Conservation (phyloP, 2,113 vertebrate genomes). For the Alectura lathami region DNA sequence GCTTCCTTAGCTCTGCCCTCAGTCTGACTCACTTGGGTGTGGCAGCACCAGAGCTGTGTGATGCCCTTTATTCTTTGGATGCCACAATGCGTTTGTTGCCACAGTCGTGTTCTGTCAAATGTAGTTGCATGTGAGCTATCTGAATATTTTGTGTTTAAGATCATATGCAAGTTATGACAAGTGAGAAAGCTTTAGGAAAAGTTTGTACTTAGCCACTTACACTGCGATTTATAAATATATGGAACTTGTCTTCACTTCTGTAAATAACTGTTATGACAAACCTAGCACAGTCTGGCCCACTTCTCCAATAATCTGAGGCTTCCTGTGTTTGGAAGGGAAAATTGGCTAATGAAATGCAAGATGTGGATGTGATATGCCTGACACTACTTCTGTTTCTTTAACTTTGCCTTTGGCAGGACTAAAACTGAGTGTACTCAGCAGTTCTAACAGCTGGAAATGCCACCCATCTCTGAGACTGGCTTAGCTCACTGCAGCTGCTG, state of each 20-base stretch:
- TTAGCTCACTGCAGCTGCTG: neutral
- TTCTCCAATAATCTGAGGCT: neutral
- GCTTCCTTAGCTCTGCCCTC: neutral
- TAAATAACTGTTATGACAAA: neutral
- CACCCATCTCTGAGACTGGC: neutral
- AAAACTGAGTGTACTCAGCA: neutral
- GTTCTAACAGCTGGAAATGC: conserved; percentile 1
- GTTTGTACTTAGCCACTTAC: neutral
- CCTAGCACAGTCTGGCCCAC: neutral
- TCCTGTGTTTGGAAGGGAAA: neutral
- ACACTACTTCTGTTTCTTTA: neutral
- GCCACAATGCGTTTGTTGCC: neutral
- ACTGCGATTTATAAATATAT: fast-evolving
- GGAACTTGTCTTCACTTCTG: neutral
- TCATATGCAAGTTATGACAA: neutral
- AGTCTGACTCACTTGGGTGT: neutral
- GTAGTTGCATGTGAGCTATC: neutral
- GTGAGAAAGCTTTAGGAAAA: neutral
- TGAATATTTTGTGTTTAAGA: neutral
- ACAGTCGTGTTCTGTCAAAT: neutral
- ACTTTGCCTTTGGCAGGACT: neutral
- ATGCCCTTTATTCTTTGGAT: neutral
- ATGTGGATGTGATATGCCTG: neutral
- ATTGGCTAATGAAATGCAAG: neutral
- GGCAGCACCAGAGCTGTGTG: neutral